phyloP scores from a whole-genome alignment of 1,140 invertebrate genomes.

The Lepidurus apus region DNA sequence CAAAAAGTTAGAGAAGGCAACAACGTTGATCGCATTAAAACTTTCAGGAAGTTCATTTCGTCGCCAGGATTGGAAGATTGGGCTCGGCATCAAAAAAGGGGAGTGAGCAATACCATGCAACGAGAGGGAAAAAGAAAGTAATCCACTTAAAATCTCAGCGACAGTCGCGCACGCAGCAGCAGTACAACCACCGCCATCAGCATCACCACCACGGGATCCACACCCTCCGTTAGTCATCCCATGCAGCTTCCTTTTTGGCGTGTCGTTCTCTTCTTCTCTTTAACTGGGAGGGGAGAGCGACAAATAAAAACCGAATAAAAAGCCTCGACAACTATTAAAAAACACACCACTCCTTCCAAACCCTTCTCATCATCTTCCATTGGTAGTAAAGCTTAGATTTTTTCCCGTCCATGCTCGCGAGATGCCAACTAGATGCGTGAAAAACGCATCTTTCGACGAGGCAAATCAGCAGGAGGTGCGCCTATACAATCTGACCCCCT shows the following conservation, averaged over 20 bases:
- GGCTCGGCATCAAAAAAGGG: slow-evolving; percentile 10
- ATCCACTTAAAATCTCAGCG: slow-evolving; percentile 19
- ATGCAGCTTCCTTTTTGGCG: neutral
- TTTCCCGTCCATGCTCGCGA: neutral
- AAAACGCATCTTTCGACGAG: neutral
- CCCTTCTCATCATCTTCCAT: neutral
- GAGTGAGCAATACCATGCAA: neutral
- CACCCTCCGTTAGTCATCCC: neutral
- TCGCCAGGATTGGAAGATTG: slow-evolving; percentile 16
- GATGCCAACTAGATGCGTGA: neutral
- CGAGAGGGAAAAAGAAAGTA: neutral
- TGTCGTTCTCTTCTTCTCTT: neutral
- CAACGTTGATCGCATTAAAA: slow-evolving; percentile 16
- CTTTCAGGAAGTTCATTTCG: slow-evolving; percentile 19
- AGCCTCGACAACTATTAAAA: neutral
- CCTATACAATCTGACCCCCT: neutral
- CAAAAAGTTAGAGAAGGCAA: neutral
- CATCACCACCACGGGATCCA: neutral
- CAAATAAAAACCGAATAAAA: neutral
- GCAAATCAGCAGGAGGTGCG: neutral
- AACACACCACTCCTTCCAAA: neutral
- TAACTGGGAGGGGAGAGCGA: neutral
- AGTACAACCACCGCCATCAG: neutral
- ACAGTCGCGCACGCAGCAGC: slow-evolving; percentile 11
- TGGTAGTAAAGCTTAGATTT: neutral